These are phyloP conservation scores for Acronicta aceris DNA, from an alignment of 2,888 invertebrate species.

Conservation along the genomic window DNA sequence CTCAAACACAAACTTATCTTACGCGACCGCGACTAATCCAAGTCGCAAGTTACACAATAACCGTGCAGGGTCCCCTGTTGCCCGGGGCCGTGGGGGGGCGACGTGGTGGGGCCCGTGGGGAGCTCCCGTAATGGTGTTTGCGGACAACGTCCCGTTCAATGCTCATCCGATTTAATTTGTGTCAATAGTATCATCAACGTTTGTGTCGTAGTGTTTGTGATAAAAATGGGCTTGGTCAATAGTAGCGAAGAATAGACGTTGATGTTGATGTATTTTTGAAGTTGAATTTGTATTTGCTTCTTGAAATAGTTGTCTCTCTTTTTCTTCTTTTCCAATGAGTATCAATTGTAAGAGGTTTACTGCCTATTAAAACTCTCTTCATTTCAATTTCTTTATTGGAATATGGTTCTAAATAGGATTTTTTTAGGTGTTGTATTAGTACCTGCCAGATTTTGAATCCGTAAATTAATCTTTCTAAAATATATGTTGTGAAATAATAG, in stretches of 20 bases:
- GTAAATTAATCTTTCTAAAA: no score
- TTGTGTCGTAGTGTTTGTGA: constrained; percentile 42
- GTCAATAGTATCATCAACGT: constrained; percentile 53
- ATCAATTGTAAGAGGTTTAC: no score
- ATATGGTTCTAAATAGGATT: no score
- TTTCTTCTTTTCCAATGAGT: no score
- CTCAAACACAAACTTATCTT: constrained; percentile 40
- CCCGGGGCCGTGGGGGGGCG: constrained; percentile 2
- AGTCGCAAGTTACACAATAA: constrained; percentile 47
- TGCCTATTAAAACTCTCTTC: no score
- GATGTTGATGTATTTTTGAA: constrained; percentile 5
- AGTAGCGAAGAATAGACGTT: not conserved
- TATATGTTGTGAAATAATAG: not conserved
- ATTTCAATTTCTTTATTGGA: no score
- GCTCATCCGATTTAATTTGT: constrained; percentile 64
- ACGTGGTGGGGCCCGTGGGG: constrained; percentile 5
- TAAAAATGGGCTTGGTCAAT: constrained; percentile 36
- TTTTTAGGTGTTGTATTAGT: no score
- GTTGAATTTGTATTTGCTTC: not conserved
- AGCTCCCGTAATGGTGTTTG: constrained; percentile 65
- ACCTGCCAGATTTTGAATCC: no score
- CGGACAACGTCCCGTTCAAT: constrained; percentile 57
- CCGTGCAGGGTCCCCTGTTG: constrained; percentile 1
- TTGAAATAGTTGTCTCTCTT: not conserved
- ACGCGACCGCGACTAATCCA: constrained; percentile 33